Conservation (phyloP, 2,888 invertebrate genomes). For the Heliconius hortense region DNA sequence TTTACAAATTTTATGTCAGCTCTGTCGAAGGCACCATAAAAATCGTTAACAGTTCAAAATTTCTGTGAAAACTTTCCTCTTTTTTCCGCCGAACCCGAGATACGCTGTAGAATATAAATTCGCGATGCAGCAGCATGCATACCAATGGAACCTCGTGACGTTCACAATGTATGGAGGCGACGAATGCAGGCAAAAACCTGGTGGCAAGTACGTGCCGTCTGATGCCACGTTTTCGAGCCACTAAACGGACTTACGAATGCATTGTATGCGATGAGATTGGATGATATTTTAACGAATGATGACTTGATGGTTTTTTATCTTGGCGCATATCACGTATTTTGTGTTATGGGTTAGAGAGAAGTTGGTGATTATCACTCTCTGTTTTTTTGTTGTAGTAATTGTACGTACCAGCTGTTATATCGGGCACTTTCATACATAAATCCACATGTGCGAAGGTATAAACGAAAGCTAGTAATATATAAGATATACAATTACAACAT, state of each 20-base stretch:
- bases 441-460: too few species aligned
- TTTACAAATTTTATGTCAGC: neutral
- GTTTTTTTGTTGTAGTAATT: neutral
- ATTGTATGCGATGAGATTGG: slow-evolving; percentile 35
- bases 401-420: too few species aligned
- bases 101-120: slow-evolving; percentile 57
- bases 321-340: neutral
- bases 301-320: slow-evolving; percentile 21
- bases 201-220: slow-evolving; percentile 43
- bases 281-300: slow-evolving; percentile 30
- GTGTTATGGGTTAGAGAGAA: neutral
- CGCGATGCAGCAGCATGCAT: slow-evolving; percentile 57
- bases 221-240: slow-evolving; percentile 42
- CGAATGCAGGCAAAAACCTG: slow-evolving; percentile 48
- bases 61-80: slow-evolving; percentile 39
- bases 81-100: slow-evolving; percentile 38
- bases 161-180: slow-evolving; percentile 47
- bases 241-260: slow-evolving; percentile 31
- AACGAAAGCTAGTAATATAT: too few species aligned
- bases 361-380: neutral
- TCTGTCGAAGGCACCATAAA: slow-evolving; percentile 34
- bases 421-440: too few species aligned
- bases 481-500: too few species aligned
- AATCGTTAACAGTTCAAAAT: slow-evolving; percentile 29
- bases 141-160: slow-evolving; percentile 54